Percentiles rank a stretch among this genome's conserved stretches.
phyloP scores from a whole-genome alignment of 2,797 vertebrate genomes.

The Coreius guichenoti region DNA sequence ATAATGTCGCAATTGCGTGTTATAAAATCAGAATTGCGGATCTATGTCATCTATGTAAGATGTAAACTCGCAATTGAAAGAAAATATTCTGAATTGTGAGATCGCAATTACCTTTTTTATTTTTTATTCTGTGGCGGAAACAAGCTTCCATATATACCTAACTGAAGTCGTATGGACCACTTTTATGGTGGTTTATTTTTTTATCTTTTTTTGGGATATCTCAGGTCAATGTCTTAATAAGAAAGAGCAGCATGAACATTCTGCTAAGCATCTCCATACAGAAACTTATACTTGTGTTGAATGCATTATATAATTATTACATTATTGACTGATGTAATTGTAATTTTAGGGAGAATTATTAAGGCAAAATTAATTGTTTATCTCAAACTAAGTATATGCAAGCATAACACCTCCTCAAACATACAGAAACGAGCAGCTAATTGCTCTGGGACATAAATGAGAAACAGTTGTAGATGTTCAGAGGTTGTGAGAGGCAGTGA shows the following conservation, averaged over 20 bases:
- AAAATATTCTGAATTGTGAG: too few species aligned
- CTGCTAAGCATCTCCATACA: not conserved
- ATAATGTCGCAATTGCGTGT: too few species aligned
- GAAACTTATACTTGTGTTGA: not conserved
- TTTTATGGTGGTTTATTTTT: not conserved
- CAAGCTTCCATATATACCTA: too few species aligned
- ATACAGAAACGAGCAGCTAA: not conserved
- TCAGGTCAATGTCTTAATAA: too few species aligned
- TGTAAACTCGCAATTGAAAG: too few species aligned
- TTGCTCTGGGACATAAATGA: slow-evolving; percentile 24
- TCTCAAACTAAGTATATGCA: slow-evolving; percentile 31
- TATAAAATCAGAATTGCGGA: too few species aligned
- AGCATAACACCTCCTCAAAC: slow-evolving; percentile 3
- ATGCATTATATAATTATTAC: not conserved
- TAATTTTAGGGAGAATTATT: not conserved
- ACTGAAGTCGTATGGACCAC: too few species aligned
- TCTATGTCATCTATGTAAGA: too few species aligned
- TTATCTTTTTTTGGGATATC: too few species aligned
- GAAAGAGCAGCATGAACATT: not conserved
- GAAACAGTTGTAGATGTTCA: slow-evolving; percentile 31
- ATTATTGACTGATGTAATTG: not conserved
- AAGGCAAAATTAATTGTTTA: not conserved
- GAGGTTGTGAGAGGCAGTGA: slow-evolving; percentile 18
- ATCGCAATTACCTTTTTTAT: too few species aligned
- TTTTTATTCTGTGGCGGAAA: too few species aligned